Evolutionary conservation across 2,888 invertebrate genomes (phyloP), one percentile per base, ranked within the genome.

Genomic region (Yponomeuta sedellus): DNA sequence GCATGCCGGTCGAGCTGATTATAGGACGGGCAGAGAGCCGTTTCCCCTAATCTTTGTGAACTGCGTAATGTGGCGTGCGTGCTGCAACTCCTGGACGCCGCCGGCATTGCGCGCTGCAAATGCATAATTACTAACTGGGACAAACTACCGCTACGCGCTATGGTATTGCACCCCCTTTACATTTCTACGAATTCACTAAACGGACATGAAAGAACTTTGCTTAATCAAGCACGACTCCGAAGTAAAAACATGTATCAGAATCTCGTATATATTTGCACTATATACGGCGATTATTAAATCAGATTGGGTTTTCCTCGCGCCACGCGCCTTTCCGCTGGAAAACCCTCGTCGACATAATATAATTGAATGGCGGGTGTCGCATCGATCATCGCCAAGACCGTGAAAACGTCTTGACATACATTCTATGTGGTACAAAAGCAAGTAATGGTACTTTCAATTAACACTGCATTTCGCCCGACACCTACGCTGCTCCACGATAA

Each of bases 361-460:
- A 20, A 52, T 58, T 22, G 20, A 58, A 58, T 58, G 28, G 28
- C 16, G n/a, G 25, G n/a, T 61, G 34, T 61, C 20, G 20, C 20
- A 73, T 76, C 79, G 79, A 81, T 74, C 73, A 77, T 68, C 77
- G 74, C 68, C 77, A 79, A 84, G 86, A 87, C 86, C 87, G 86
- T 86, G 85, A 89, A 87, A 85, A 84, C 80, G 69, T 72, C 83
- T 85, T 86, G 88, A 86, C 88, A 87, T 77, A 89, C 82, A 85
- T 89, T 81, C 73, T 79, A 81, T 83, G 74, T 81, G 75, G 83
- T 81, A 82, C 85, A 70, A 72, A 79, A 82, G 80, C 82, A 82
- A 82, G 80, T 80, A 85, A 88, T 88, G 82, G 81, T 83, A 85
- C 88, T 87, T 86, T 86, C 86, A 87, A 90, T 89, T 89, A 88